Evolutionary conservation across 2,888 invertebrate genomes (phyloP).

Genomic region (Xestoiulus laeticollis): DNA sequence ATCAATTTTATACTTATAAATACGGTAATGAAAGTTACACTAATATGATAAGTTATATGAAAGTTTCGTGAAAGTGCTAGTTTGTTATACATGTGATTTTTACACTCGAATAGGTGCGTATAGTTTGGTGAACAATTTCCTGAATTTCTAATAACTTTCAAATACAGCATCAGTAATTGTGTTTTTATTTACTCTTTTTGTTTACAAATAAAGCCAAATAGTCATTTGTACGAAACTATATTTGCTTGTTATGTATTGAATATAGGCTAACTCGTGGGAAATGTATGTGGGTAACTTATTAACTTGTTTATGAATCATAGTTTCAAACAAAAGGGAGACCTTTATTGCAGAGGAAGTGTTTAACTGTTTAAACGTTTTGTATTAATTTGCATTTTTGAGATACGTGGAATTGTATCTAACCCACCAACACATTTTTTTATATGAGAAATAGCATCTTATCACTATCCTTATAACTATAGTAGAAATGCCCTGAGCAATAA

Average conservation of each 20-base stretch:
- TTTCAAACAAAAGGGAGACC: not conserved
- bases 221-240: not conserved
- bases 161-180: not conserved
- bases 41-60: not conserved
- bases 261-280: not conserved
- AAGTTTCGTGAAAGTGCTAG: not conserved
- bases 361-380: not conserved
- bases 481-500: not conserved
- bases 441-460: not conserved
- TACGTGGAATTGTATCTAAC: not conserved
- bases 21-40: not conserved
- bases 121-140: not conserved
- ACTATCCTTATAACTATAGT: not conserved
- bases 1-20: not conserved
- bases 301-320: not conserved
- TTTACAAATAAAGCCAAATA: not conserved
- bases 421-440: not conserved
- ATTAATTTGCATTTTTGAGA: not conserved
- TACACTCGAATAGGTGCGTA: not conserved
- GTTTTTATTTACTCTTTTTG: not conserved
- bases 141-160: not conserved
- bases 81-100: not conserved
- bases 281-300: not conserved
- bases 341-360: slow-evolving; percentile 2
- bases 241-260: not conserved